phyloP scores from a whole-genome alignment of 2,113 vertebrate genomes.

The Furnarius figulus region DNA sequence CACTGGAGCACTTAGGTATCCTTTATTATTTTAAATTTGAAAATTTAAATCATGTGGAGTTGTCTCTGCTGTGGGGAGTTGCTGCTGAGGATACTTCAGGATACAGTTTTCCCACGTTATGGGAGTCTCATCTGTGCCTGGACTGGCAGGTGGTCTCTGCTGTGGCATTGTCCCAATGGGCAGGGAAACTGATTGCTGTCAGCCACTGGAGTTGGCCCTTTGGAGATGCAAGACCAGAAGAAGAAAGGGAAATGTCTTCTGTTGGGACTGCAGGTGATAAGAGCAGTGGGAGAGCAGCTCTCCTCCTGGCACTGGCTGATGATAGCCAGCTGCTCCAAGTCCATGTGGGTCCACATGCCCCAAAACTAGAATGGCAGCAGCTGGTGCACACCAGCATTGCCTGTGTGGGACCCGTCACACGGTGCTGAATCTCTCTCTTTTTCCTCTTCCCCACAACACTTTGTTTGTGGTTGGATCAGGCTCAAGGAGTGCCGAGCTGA shows the following conservation, averaged over 20 bases:
- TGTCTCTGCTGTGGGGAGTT: background rate
- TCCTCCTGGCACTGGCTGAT: background rate
- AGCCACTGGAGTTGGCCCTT: background rate
- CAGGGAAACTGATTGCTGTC: background rate
- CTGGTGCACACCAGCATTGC: accelerated
- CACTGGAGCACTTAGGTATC: background rate
- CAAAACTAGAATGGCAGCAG: background rate
- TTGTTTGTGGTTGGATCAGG: background rate
- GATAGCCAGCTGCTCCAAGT: background rate
- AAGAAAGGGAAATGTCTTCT: background rate
- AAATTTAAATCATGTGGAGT: background rate
- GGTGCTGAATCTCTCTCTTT: background rate
- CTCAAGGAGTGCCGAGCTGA: background rate
- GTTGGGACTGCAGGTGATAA: accelerated
- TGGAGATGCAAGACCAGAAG: background rate
- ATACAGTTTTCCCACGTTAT: accelerated
- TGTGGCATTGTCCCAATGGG: background rate
- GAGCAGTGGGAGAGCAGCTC: background rate
- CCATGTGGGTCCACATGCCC: accelerated
- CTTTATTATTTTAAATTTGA: background rate
- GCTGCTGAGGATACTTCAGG: background rate
- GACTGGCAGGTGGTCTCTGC: background rate
- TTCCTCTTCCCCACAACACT: background rate
- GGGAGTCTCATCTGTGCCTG: accelerated
- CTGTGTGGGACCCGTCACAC: accelerated